Base-by-base conservation (phyloP, 2,797 vertebrate species). In the Cheirogaleus major region DNA sequence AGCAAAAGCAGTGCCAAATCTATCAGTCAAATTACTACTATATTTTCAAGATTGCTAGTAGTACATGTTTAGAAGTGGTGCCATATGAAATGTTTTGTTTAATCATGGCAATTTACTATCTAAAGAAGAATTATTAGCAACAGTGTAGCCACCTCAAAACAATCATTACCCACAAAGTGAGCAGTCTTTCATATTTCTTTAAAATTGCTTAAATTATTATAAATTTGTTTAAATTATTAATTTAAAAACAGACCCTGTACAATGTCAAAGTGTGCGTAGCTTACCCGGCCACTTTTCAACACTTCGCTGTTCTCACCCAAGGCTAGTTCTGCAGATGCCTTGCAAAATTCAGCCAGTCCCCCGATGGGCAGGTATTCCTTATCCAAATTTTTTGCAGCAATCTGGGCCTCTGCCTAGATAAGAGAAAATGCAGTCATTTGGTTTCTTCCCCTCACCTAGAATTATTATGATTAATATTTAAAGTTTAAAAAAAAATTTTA, bases 341-440 rank as follows among this genome's bases (percentile, higher is more conserved):
- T 99, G 81, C 97, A 98, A 86, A 99, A 99, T 9, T 99, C 99
- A 0, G 98, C 99, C 50, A 99, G 98, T 1, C 99, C 99, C 0
- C 85, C 99, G 0, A 99, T 99, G 75, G 98, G 97, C 93, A 99
- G 98, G 96, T 99, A 99, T 97, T 99, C 99, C 98, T 99, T 99
- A 98, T 99, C 99, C 99, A 99, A 83, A 97, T 99, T 99, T 98
- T 99, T 99, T 43, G 98, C 98, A 89, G 99, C 98, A 96, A 99
- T 99, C 97, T 99, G 96, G 85, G 99, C 99, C 98, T 99, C 99
- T 0, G 99, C 99, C 99, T 99, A 97, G 57, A 65, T 30, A 87
- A 73, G 27, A 94, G 59, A 94, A 96, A 82, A 82, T 35, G 12
- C 17, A 63, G 22, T 35, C 14, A 13, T 41, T 89, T 81, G 95